Base-by-base conservation (phyloP, 2,888 invertebrate genomes). In the Amorpha juglandis region DNA sequence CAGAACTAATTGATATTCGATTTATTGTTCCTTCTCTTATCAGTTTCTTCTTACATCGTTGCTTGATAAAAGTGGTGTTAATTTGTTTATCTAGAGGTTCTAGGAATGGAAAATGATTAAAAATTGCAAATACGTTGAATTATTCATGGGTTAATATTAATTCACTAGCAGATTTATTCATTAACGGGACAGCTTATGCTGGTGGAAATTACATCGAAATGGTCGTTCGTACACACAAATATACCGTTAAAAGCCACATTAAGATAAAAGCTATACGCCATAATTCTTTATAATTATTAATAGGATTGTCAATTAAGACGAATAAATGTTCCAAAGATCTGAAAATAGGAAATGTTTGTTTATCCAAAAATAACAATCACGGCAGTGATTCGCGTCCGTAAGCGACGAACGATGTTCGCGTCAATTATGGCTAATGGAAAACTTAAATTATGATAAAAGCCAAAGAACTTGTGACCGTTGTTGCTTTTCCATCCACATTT, bases 391-490 rank as follows among this genome's bases (percentile, higher is more conserved):
- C 84, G 85, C 86, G 80, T 79, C 87, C 78, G 88, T 91, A 92
- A 93, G 92, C 91, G 93, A 90, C 84, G 89, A 92, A 93, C 91
- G 92, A 86, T 93, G 92, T 93, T 91, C 90, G 84, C 87, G 92
- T 93, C 93, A 93, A 93, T 92, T 92, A 92, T 83, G 80, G 87
- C 90, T 92, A 92, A 93, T 93, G 93, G 92, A 91, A 90, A 92
- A 93, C 92, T 92, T 92, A 91, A 93, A 93, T 92, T 93, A 92
- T 93, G 92, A 92, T 92, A 92, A 92, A 92, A 93, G 92, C 91
- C 84, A 83, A 89, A 85, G 84, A 89, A 87, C 81, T 78, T 75
- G 75, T 81, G 81, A 78, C 84, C 87, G 88, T 89, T 84, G 83
- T 88, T 88, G 88, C 78, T 82, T 79, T 82, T 79, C 80, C 81